phyloP scores from a whole-genome alignment of 1,140 invertebrate species.

The Pygmarrhopalites habei region DNA sequence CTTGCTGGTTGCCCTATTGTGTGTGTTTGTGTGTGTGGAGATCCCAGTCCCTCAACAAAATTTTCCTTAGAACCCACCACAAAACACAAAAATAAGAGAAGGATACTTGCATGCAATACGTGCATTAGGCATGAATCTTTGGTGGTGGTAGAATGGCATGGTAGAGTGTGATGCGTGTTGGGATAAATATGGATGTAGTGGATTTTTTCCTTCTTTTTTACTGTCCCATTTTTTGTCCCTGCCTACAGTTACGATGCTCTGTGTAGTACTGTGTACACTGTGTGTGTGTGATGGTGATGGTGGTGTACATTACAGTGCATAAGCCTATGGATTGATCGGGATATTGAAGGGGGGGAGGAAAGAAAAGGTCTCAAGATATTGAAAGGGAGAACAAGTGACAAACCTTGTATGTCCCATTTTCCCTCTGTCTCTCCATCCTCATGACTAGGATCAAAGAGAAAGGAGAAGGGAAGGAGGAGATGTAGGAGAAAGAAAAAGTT shows the following conservation, averaged over 20 bases:
- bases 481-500: neutral
- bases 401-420: constrained; percentile 23
- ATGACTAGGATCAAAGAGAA: no score
- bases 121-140: neutral
- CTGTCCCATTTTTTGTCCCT: neutral
- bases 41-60: no score
- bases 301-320: neutral
- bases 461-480: no score
- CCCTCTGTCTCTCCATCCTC: no score
- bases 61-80: no score
- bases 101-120: constrained; percentile 1
- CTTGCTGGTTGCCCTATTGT: no score
- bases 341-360: neutral
- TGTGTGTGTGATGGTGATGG: neutral
- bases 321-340: neutral
- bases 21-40: no score
- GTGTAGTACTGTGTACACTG: neutral
- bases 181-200: neutral
- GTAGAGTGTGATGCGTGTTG: neutral
- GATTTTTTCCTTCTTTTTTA: neutral
- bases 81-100: no score
- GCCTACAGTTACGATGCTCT: neutral
- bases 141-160: neutral
- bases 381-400: constrained; percentile 3
- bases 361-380: neutral